Evolutionary conservation across 2,888 invertebrate species (phyloP), one percentile per base, ranked within the genome.

Genomic region (Apomyelois bistriatella): DNA sequence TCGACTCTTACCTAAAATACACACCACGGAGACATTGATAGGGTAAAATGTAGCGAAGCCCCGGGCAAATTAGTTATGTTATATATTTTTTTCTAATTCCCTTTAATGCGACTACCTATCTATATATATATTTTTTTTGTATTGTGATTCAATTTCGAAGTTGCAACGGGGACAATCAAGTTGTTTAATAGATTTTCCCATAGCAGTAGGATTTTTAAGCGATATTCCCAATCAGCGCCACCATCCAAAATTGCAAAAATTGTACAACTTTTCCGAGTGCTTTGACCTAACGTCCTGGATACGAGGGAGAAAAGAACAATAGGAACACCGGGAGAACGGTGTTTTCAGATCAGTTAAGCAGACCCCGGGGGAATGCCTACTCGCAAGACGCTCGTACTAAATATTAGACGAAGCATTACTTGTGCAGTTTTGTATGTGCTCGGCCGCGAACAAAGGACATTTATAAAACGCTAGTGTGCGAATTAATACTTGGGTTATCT

Each of bases 341-440:
- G 30, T 50, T 50, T 30, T 41, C 17, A 51, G 42, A 42, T 51
- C 42, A 43, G 51, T 42, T 43, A 43, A 32, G 42, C 42, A 42
- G 41, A 10, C 37, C 42, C 13, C 42, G 22, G 13, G 42, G 51
- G 36, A 42, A 49, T 48, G 41, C 42, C 42, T 51, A 51, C 51
- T 51, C 22, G 51, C 42, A 42, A 51, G 51, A 17, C 51, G 35
- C 15, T 36, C 13, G 36, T 22, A 32, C 51, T 51, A 51, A 36
- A 42, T 51, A 51, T 51, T 51, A 43, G 32, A 51, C 28, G 42
- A 42, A 35, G 41, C 35, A 42, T 50, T 38, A 49, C 28, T 35
- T 16, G 32, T 43, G 13, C 35, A 50, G 30, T 50, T 41, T 49
- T 28, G 30, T 40, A 50, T 40, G 16, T 40, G 49, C 40, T 16